Base-by-base conservation (phyloP, 2,888 invertebrate species). In the Podotricha telesiphe region DNA sequence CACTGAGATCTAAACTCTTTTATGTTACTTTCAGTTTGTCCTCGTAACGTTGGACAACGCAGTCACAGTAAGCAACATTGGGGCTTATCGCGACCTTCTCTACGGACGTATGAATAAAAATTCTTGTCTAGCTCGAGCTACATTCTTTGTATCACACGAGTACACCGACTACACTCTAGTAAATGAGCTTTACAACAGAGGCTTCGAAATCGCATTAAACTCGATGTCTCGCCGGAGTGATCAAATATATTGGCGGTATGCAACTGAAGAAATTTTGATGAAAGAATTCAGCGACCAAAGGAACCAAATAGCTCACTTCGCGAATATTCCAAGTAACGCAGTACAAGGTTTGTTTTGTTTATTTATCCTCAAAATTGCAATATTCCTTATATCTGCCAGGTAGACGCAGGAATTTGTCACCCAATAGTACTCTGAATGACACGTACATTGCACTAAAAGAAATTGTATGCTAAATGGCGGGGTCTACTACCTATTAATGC, bases 131-230 rank as follows among this genome's bases (percentile, higher is more conserved):
- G 93, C 94, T 0, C 93, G 94, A 0, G 94, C 94, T 50, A 96
- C 96, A 0, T 95, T 96, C 85, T 97, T 94, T 82, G 90, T 96
- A 50, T 95, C 94, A 37, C 96, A 97, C 77, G 95, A 96, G 74
- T 96, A 96, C 80, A 95, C 95, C 0, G 94, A 96, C 83, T 96
- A 96, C 78, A 83, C 88, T 4, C 77, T 92, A 17, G 91, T 95
- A 1, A 94, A 95, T 77, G 92, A 94, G 65, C 86, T 96, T 0
- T 94, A 94, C 78, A 89, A 88, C 69, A 71, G 73, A 2, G 91
- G 96, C 0, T 95, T 94, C 73, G 96, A 96, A 83, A 95, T 96
- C 2, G 95, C 95, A 0, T 86, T 96, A 0, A 96, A 96, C 80
- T 96, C 96, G 7, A 94, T 96, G 28, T 93, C 93, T 0, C 95